phyloP scores from a whole-genome alignment of 2,113 vertebrate species.

The Psephotus haematonotus region DNA sequence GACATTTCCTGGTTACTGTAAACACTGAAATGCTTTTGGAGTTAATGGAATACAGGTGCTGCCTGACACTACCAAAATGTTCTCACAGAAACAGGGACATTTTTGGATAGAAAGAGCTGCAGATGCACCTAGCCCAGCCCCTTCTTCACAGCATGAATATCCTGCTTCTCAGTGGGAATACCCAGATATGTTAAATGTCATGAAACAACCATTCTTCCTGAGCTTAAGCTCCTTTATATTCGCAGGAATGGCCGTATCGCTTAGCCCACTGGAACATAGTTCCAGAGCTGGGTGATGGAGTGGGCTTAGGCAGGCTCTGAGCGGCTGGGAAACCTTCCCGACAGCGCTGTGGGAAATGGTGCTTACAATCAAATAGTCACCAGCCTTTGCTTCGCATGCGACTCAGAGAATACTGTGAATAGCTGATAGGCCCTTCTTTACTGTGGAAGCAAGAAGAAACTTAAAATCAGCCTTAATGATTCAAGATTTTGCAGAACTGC shows the following conservation, averaged over 20 bases:
- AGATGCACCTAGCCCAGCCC: conserved; percentile 34
- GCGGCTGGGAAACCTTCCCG: conserved; percentile 36
- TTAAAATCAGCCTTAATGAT: background rate
- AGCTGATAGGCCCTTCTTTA: background rate
- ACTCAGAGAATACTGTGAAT: background rate
- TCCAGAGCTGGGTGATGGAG: conserved; percentile 45
- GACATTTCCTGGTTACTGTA: conserved; percentile 72
- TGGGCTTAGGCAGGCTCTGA: conserved; percentile 24
- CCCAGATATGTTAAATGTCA: conserved; percentile 43
- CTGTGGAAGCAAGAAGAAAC: background rate
- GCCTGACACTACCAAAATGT: conserved; percentile 75
- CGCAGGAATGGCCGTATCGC: background rate
- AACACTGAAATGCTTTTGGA: conserved; percentile 78
- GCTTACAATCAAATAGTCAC: background rate
- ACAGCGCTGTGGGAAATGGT: background rate
- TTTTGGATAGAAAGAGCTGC: conserved; percentile 31
- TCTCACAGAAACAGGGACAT: conserved; percentile 77
- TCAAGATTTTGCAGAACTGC: background rate
- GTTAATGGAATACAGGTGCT: conserved; percentile 85
- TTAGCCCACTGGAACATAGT: conserved; percentile 22
- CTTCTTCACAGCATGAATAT: conserved; percentile 63
- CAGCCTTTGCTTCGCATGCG: background rate
- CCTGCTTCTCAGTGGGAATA: conserved; percentile 60
- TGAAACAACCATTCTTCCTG: conserved; percentile 35
- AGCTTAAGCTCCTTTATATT: conserved; percentile 39